These are phyloP conservation scores for Daboia siamensis DNA, from an alignment of 2,113 vertebrate species.

Conservation along the genomic window DNA sequence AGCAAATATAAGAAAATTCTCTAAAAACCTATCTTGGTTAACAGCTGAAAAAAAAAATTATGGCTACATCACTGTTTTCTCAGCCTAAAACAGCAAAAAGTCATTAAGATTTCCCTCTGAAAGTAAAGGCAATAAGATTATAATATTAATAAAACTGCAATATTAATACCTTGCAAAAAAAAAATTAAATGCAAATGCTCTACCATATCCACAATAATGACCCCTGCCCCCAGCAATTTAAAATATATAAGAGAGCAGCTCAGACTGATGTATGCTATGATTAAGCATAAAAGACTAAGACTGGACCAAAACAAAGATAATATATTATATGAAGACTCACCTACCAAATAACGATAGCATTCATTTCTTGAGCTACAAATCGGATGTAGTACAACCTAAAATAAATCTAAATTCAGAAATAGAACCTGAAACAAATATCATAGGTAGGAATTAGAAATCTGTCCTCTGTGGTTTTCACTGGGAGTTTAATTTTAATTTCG, in stretches of 20 bases:
- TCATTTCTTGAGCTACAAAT: neutral
- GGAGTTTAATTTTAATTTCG: neutral
- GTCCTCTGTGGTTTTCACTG: neutral
- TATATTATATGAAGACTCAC: too few relatives aligned
- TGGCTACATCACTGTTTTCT: constrained; percentile 25
- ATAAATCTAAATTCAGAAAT: neutral
- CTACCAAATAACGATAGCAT: neutral
- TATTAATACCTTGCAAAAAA: constrained; percentile 25
- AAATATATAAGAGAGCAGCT: neutral
- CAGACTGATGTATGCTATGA: neutral
- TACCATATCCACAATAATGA: neutral
- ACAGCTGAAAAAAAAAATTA: constrained; percentile 27
- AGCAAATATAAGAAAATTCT: constrained; percentile 35
- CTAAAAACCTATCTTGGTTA: constrained; percentile 17
- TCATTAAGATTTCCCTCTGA: constrained; percentile 5
- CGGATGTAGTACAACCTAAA: neutral
- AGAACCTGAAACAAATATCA: neutral
- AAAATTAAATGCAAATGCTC: neutral
- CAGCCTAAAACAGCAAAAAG: constrained; percentile 6
- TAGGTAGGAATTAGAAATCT: neutral
- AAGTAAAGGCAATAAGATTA: constrained; percentile 13
- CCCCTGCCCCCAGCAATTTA: neutral
- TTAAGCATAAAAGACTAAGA: neutral
- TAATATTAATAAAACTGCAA: constrained; percentile 31
- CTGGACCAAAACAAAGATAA: neutral